Evolutionary conservation across 2,888 invertebrate genomes (phyloP).

Genomic region (Caradrina kadenii): DNA sequence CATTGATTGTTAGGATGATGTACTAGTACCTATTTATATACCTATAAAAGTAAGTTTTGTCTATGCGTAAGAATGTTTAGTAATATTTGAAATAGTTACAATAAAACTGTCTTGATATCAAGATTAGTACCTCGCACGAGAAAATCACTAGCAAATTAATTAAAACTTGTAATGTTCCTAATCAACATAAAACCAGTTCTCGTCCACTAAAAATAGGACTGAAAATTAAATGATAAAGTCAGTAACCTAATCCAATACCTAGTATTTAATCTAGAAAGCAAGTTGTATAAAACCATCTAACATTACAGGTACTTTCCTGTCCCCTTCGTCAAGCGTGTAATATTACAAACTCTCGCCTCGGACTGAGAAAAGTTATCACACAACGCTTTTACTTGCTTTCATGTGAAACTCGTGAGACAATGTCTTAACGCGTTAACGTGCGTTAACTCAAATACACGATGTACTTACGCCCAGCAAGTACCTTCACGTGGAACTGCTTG

Average conservation of each 20-base stretch:
- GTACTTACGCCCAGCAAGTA: neutral
- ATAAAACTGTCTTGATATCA: no score
- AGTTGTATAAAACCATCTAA: constrained; percentile 36
- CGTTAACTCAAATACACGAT: constrained; percentile 42
- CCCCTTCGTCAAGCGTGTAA: constrained; percentile 64
- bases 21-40: no score
- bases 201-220: no score
- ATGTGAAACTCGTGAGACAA: constrained; percentile 68
- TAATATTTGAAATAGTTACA: no score
- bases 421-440: constrained; percentile 59
- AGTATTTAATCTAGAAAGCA: constrained; percentile 42
- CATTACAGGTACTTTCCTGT: constrained; percentile 50
- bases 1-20: no score
- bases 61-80: no score
- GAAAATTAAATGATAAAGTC: neutral
- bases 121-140: no score
- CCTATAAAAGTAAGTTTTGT: no score
- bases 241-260: neutral
- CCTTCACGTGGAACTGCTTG: no score
- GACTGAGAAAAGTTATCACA: constrained; percentile 70
- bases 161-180: no score
- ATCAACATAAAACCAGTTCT: no score
- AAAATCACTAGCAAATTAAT: no score
- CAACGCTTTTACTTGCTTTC: constrained; percentile 71
- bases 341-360: constrained; percentile 74